phyloP scores from a whole-genome alignment of 2,888 invertebrate species.

The Gonocerus acuteangulatus region DNA sequence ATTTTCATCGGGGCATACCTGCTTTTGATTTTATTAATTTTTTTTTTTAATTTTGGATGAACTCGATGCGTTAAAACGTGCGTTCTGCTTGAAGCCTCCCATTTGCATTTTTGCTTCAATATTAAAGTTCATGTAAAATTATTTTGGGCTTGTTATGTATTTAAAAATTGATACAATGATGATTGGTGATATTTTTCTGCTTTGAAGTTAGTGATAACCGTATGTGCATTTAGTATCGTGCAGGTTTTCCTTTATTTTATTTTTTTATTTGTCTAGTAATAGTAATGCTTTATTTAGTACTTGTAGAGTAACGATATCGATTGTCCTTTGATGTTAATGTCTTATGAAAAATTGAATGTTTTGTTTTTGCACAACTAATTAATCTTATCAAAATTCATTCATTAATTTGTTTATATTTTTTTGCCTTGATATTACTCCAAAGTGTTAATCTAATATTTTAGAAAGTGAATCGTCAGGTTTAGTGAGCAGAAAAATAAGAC shows the following conservation, averaged over 20 bases:
- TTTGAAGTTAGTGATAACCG: slow-evolving; percentile 8
- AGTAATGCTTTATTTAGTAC: background rate
- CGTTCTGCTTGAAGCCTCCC: background rate
- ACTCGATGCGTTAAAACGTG: background rate
- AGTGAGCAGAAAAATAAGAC: no score
- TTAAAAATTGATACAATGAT: background rate
- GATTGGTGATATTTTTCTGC: slow-evolving; percentile 17
- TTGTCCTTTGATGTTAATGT: background rate
- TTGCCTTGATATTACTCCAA: no score
- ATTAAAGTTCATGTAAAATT: background rate
- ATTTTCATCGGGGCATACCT: background rate
- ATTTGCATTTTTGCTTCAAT: background rate
- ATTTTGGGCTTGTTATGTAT: background rate
- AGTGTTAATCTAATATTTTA: no score
- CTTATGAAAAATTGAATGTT: background rate
- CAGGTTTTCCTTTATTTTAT: background rate
- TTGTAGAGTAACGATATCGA: background rate
- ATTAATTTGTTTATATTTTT: no score
- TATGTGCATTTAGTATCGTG: slow-evolving; percentile 8
- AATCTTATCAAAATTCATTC: no score
- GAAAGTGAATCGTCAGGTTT: no score
- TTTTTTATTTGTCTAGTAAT: background rate
- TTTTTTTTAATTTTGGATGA: background rate
- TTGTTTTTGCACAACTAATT: background rate
- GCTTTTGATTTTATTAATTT: background rate